Percentiles rank a stretch among this genome's conserved stretches.
Evolutionary conservation across 2,113 vertebrate species (phyloP).

Genomic region (Pelvicachromis taeniatus): DNA sequence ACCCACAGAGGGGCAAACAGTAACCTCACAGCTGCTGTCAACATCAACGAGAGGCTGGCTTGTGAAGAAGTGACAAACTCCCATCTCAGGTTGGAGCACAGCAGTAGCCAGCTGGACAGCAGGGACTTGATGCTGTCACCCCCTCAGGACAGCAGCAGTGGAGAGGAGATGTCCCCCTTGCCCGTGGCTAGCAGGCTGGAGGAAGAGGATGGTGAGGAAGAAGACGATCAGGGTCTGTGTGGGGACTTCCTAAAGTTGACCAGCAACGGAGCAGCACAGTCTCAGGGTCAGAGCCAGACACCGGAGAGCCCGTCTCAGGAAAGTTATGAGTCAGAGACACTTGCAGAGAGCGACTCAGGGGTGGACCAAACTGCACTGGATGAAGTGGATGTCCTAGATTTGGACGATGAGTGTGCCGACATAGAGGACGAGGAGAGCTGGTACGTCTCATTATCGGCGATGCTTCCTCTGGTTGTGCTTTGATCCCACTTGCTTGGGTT

Average conservation of each 20-base stretch:
- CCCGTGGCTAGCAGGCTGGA: slow-evolving; percentile 26
- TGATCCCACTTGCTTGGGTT: neutral
- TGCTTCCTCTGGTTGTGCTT: neutral
- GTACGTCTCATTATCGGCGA: slow-evolving; percentile 66
- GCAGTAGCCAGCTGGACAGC: slow-evolving; percentile 42
- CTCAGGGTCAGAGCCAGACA: slow-evolving; percentile 26
- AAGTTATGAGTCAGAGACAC: slow-evolving; percentile 67
- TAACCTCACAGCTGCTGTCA: slow-evolving; percentile 19
- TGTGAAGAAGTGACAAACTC: slow-evolving; percentile 59
- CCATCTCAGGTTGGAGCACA: slow-evolving; percentile 60
- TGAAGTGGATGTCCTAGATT: slow-evolving; percentile 83
- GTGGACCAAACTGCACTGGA: slow-evolving; percentile 75
- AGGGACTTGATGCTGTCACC: slow-evolving; percentile 44
- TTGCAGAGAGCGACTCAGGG: slow-evolving; percentile 54
- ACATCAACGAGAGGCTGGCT: slow-evolving; percentile 57
- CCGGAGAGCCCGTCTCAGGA: slow-evolving; percentile 36
- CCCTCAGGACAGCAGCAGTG: slow-evolving; percentile 38
- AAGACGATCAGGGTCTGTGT: slow-evolving; percentile 12
- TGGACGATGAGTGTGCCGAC: slow-evolving; percentile 76
- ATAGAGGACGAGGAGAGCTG: slow-evolving; percentile 84
- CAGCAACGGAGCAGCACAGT: slow-evolving; percentile 12
- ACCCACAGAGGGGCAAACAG: slow-evolving; percentile 44
- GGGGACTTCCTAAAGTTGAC: slow-evolving; percentile 44
- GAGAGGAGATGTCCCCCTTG: slow-evolving; percentile 61
- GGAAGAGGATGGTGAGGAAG: slow-evolving; percentile 27